phyloP scores from a whole-genome alignment of 2,888 invertebrate species.

The Formica aserva region DNA sequence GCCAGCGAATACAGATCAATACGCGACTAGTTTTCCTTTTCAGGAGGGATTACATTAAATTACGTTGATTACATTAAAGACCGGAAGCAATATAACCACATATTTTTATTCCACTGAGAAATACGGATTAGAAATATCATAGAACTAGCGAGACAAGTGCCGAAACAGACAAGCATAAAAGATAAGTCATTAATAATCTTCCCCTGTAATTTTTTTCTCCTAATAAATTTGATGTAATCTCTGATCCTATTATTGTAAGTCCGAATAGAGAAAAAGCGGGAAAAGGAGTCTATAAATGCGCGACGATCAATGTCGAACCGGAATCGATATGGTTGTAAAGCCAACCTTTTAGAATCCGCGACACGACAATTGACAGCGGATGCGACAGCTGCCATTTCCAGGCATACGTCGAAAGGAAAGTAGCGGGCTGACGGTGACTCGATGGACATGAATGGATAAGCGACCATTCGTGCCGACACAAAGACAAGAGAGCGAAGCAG shows the following conservation, averaged over 20 bases:
- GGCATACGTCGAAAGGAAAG: constrained; percentile 67
- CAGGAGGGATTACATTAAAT: neutral
- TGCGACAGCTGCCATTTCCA: constrained; percentile 59
- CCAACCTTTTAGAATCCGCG: constrained; percentile 55
- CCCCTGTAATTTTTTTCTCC: neutral
- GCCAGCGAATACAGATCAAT: neutral
- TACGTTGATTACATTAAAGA: neutral
- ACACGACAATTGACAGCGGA: constrained; percentile 58
- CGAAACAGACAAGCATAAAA: constrained; percentile 6
- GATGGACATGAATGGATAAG: constrained; percentile 72
- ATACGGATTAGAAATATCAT: constrained; percentile 11
- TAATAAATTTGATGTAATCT: constrained; percentile 39
- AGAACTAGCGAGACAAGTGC: neutral
- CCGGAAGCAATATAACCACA: neutral
- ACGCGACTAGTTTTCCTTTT: neutral
- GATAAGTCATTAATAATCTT: constrained; percentile 25
- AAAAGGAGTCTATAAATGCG: constrained; percentile 50
- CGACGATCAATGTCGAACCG: constrained; percentile 49
- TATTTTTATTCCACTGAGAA: neutral
- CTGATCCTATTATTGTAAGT: constrained; percentile 30
- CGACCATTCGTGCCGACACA: constrained; percentile 56
- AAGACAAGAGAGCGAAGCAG: constrained; percentile 39
- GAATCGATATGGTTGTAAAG: constrained; percentile 52
- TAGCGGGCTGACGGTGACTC: constrained; percentile 69
- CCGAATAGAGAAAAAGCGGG: constrained; percentile 22